Conservation (phyloP, 2,888 invertebrate genomes). For the Protula sp. region DNA sequence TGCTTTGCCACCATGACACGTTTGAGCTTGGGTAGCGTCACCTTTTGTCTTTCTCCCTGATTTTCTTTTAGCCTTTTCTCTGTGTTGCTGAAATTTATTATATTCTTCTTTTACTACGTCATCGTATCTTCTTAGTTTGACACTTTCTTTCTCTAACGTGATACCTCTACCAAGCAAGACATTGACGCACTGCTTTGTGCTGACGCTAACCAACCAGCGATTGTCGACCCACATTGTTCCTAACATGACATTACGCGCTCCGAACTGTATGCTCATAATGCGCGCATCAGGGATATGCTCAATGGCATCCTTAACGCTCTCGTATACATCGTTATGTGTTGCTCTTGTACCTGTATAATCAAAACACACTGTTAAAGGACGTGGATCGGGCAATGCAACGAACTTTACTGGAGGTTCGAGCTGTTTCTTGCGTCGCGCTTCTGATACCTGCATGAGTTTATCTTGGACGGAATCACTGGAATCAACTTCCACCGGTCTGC, state of each 20-base stretch:
- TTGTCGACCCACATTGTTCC: conserved; percentile 3
- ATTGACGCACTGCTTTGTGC: background rate
- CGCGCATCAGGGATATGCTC: background rate
- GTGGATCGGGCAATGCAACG: background rate
- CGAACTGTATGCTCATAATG: background rate
- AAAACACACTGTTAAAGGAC: conserved; percentile 1
- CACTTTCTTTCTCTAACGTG: background rate
- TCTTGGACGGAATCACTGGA: no score
- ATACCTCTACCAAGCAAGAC: background rate
- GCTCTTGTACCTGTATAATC: background rate
- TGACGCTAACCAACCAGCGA: background rate
- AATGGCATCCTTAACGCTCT: background rate
- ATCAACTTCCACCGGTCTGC: no score
- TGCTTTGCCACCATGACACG: no score
- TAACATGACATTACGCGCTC: conserved; percentile 3
- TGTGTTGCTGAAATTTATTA: background rate
- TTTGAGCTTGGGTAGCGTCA: background rate
- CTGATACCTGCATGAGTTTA: no score
- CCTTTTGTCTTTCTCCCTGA: background rate
- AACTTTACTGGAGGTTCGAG: background rate
- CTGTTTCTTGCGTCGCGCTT: no score
- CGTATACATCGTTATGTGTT: background rate
- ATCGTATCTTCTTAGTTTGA: conserved; percentile 2
- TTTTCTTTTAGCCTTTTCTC: background rate
- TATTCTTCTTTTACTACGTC: conserved; percentile 2